These are phyloP conservation scores for Dioctria rufipes DNA, from an alignment of 2,888 invertebrate species.

Conservation along the genomic window DNA sequence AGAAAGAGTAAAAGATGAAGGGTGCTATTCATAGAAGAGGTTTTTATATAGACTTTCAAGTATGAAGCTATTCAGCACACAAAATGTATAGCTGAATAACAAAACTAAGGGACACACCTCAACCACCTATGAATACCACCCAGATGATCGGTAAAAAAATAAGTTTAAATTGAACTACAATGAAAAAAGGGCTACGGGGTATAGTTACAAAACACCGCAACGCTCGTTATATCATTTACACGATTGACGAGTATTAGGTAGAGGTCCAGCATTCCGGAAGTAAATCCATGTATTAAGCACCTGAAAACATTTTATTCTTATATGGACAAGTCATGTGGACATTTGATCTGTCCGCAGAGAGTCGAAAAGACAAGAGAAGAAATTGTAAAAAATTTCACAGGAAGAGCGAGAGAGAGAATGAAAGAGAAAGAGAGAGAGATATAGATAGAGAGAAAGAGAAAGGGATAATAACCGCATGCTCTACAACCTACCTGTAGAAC, in stretches of 20 bases:
- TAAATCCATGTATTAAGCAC: constrained; percentile 57
- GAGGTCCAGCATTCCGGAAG: constrained; percentile 56
- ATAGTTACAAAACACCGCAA: constrained; percentile 57
- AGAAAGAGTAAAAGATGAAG: no score
- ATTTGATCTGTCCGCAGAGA: constrained; percentile 11
- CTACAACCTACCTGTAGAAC: constrained; percentile 70
- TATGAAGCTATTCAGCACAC: no score
- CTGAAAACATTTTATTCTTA: constrained; percentile 56
- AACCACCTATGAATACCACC: no score
- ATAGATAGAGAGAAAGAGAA: constrained; percentile 21
- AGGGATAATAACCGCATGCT: constrained; percentile 64
- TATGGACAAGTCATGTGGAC: constrained; percentile 4
- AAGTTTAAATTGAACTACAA: no score
- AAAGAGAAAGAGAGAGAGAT: constrained; percentile 1
- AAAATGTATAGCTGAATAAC: no score
- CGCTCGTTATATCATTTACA: constrained; percentile 29
- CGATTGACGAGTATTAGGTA: constrained; percentile 32
- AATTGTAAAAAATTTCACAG: constrained; percentile 10
- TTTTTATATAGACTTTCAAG: no score
- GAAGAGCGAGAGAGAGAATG: constrained; percentile 1
- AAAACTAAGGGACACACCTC: no score
- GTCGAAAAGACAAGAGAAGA: background rate
- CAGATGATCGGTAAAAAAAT: no score
- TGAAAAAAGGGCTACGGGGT: constrained; percentile 15
- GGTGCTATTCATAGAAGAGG: no score